These are phyloP conservation scores for Coptodon rendalli DNA, from an alignment of 2,113 vertebrate genomes.

Conservation along the genomic window DNA sequence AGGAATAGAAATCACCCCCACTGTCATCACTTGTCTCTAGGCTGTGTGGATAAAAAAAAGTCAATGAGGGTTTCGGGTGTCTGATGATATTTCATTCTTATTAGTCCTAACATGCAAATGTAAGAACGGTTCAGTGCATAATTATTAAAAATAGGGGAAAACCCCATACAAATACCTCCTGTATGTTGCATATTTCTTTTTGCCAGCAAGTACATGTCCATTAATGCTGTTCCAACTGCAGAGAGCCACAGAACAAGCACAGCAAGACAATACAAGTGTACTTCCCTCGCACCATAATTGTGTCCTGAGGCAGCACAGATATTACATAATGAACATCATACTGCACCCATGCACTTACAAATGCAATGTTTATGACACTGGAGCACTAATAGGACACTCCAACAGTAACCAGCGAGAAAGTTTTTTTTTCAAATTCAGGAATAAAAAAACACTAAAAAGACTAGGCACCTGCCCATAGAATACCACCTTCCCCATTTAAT, in stretches of 20 bases:
- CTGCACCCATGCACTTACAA: not conserved
- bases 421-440: not conserved
- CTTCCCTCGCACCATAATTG: not conserved
- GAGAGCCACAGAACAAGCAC: not conserved
- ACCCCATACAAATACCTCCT: not conserved
- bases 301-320: conserved; percentile 26
- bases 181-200: not conserved
- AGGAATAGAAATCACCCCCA: not conserved
- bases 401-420: not conserved
- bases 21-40: not conserved
- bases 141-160: not conserved
- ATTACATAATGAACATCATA: conserved; percentile 37
- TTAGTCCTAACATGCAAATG: not conserved
- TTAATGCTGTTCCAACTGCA: not conserved
- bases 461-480: not conserved
- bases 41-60: not conserved
- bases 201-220: not conserved
- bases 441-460: not conserved
- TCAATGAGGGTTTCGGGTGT: not conserved
- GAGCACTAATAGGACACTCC: not conserved
- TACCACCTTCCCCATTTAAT: not conserved
- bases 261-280: not conserved
- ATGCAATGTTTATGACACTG: conserved; percentile 5
- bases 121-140: not conserved
- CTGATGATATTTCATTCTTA: conserved; percentile 3